phyloP scores from a whole-genome alignment of 2,797 vertebrate species.

The Triplophysa yarkandensis region DNA sequence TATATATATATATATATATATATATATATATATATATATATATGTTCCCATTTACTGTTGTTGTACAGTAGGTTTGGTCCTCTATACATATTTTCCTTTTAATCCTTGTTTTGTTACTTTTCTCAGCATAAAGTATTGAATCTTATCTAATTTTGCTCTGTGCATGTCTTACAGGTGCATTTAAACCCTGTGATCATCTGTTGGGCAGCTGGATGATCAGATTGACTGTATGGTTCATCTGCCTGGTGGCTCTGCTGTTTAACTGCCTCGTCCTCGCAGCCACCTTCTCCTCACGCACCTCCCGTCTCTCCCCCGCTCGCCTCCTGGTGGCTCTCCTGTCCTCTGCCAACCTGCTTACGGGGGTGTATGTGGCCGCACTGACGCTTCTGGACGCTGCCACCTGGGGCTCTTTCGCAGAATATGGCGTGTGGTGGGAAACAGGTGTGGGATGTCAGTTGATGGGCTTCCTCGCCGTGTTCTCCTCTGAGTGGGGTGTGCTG shows the following conservation, averaged over 20 bases:
- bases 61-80: too few species aligned
- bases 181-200: conserved; percentile 95
- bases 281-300: conserved; percentile 78
- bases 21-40: too few species aligned
- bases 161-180: conserved; percentile 82
- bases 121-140: background rate
- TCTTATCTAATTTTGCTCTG: too few species aligned
- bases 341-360: conserved; percentile 90
- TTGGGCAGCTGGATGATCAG: conserved; percentile 99
- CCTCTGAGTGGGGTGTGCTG: conserved; percentile 90
- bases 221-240: conserved; percentile 98
- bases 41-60: too few species aligned
- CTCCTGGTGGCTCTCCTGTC: conserved; percentile 90
- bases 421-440: conserved; percentile 96
- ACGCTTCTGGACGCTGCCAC: conserved; percentile 87
- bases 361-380: conserved; percentile 87
- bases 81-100: too few species aligned
- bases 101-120: background rate
- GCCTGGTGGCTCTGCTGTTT: conserved; percentile 90
- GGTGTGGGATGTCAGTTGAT: conserved; percentile 87
- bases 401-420: conserved; percentile 93
- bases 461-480: conserved; percentile 91
- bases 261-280: conserved; percentile 89
- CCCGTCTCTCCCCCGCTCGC: conserved; percentile 77
- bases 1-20: too few species aligned